phyloP scores from a whole-genome alignment of 2,797 vertebrate genomes.

The Phylloscopus collybita region DNA sequence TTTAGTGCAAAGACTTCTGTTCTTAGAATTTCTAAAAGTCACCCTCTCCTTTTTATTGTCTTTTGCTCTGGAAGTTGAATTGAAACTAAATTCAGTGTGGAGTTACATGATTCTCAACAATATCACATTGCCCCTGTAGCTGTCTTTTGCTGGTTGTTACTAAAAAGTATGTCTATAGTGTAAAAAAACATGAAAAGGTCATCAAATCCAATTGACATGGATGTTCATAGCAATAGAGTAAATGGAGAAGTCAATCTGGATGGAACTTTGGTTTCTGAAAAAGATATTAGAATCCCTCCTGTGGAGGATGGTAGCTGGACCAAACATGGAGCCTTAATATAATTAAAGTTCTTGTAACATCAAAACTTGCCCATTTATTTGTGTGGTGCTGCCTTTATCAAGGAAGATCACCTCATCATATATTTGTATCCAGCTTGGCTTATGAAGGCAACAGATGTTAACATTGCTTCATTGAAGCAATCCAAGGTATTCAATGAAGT shows the following conservation, averaged over 20 bases:
- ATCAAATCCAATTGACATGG: not conserved
- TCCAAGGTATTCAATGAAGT: not conserved
- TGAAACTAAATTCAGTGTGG: not conserved
- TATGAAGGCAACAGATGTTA: not conserved
- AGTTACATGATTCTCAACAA: not conserved
- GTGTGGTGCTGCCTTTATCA: not conserved
- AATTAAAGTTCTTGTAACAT: not conserved
- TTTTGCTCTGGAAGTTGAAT: not conserved
- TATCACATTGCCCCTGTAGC: not conserved
- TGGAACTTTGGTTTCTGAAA: not conserved
- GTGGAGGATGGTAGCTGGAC: not conserved
- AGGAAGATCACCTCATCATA: not conserved
- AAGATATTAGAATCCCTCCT: not conserved
- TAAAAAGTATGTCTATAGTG: not conserved
- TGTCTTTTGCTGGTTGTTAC: not conserved
- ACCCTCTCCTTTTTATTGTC: not conserved
- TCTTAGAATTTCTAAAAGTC: not conserved
- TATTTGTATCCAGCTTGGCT: not conserved
- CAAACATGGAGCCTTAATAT: not conserved
- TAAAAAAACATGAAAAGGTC: not conserved
- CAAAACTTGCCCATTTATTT: not conserved
- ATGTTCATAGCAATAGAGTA: not conserved
- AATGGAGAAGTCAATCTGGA: not conserved
- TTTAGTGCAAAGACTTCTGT: not conserved
- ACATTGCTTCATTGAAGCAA: not conserved